phyloP scores from a whole-genome alignment of 2,888 invertebrate species.

The Operophtera brumata region DNA sequence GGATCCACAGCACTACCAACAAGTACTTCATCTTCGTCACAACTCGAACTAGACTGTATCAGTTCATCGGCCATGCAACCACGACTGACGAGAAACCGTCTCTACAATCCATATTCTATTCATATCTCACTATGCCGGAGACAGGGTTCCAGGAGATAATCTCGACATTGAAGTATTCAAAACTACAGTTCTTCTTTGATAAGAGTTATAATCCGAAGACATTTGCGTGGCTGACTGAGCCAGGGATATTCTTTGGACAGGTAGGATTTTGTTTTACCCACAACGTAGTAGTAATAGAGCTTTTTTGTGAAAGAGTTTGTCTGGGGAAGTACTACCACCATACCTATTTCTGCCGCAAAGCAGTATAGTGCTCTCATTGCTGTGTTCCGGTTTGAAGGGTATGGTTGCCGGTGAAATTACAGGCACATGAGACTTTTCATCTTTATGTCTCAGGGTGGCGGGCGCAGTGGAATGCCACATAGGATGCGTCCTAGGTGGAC shows the following conservation, averaged over 20 bases:
- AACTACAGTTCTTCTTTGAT: constrained; percentile 88
- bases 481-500: too few species aligned
- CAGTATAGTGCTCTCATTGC: too few species aligned
- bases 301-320: too few species aligned
- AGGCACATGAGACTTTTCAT: too few species aligned
- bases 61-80: constrained; percentile 89
- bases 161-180: constrained; percentile 87
- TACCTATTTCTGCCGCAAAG: too few species aligned
- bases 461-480: too few species aligned
- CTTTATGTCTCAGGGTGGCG: too few species aligned
- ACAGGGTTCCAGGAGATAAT: constrained; percentile 86
- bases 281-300: too few species aligned
- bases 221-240: constrained; percentile 94
- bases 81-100: constrained; percentile 88
- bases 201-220: constrained; percentile 85
- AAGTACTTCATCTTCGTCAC: constrained; percentile 92
- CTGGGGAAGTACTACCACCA: too few species aligned
- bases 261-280: constrained; percentile 71
- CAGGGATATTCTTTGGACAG: constrained; percentile 90
- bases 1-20: constrained; percentile 82
- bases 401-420: too few species aligned
- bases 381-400: too few species aligned
- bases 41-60: constrained; percentile 91
- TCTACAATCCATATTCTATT: constrained; percentile 88
- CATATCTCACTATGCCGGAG: constrained; percentile 87